Base-by-base conservation (phyloP, 2,888 invertebrate genomes). In the Sarcophaga carnaria region DNA sequence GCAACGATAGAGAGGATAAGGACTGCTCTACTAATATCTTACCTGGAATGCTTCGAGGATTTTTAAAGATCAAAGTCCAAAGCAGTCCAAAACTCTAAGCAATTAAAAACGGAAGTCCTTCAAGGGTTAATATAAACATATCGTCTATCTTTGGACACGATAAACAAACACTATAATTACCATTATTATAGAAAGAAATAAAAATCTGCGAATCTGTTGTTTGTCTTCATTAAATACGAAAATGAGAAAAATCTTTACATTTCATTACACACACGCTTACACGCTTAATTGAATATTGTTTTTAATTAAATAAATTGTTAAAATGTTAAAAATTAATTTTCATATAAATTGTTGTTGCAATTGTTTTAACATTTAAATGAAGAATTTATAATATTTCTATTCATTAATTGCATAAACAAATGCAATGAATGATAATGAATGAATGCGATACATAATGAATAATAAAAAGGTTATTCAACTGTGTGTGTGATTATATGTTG, bases 241-340 rank as follows among this genome's bases (percentile, higher is more conserved):
- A 20, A 63, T 83, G 67, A 10, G 37, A 54, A 78, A 79, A 79
- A 83, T 80, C 17, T 54, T 86, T 67, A 76, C 70, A 78, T 80
- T 81, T 79, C 81, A 87, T 81, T 81, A 83, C 66, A 75, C 69
- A 76, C 67, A 76, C 63, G 64, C 66, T 70, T 64, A 72, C 67
- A 76, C 63, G 69, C 78, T 83, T 81, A 86, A 86, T 86, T 86
- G 78, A 87, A 87, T 75, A 87, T 83, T 87, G 75, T 75, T 79
- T 79, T 79, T 79, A 84, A 84, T 87, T 87, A 84, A 80, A 79
- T 79, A 81, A 84, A 82, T 82, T 25, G 62, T 59, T 66, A 66
- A 79, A 84, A 60, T 75, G 84, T 84, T 84, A 87, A 87, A 49
- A 54, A 37, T 84, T 84, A 76, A 82, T 83, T 84, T 79, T 69